Evolutionary conservation across 2,113 vertebrate species (phyloP), one percentile per base, ranked within the genome.

Genomic region (Chloebia gouldiae): DNA sequence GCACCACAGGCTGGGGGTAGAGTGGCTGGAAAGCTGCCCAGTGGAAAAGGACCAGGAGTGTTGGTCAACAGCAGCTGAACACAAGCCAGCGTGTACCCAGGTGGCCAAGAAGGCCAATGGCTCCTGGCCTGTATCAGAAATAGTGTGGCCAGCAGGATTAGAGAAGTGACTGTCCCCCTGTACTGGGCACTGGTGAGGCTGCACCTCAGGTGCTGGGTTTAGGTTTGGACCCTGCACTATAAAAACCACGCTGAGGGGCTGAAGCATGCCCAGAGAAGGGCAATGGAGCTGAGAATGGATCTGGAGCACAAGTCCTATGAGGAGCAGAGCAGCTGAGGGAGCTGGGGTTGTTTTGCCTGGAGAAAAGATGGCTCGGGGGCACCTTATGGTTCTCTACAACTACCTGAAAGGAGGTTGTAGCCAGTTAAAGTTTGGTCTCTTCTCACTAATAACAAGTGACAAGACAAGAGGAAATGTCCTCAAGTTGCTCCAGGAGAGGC

Each of bases 51-150:
- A 75, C 8, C 16, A 8, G 6, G 11, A 35, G 31, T 21, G 40
- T 13, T 54, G 16, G 31, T 17, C 7, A 13, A 10, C 22, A 66
- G n/a, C 0, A 15, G 30, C 13, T 53, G 18, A 35, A 47, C 22
- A 42, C 3, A 7, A 80, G 22, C 9, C 40, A 60, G 12, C 0
- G 0, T 5, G 25, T 24, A n/a, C 11, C 31, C 31, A 68, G 53
- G 75, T 31, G 16, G 59, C n/a, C 39, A 53, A 53, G 39, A n/a
- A 65, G 14, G n/a, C n/a, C 30, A 60, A 2, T 1, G 22, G 22
- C 40, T 28, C 53, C 47, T 47, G 51, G 40, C 45, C 19, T 66
- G 25, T 5, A 33, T 13, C n/a, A 80, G 68, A 4, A 66, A 37
- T 4, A 37, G 30, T 2, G 24, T 35, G 61, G 30, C 20, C 78